Base-by-base conservation (phyloP, 2,113 vertebrate genomes). In the Bambusicola thoracicus region DNA sequence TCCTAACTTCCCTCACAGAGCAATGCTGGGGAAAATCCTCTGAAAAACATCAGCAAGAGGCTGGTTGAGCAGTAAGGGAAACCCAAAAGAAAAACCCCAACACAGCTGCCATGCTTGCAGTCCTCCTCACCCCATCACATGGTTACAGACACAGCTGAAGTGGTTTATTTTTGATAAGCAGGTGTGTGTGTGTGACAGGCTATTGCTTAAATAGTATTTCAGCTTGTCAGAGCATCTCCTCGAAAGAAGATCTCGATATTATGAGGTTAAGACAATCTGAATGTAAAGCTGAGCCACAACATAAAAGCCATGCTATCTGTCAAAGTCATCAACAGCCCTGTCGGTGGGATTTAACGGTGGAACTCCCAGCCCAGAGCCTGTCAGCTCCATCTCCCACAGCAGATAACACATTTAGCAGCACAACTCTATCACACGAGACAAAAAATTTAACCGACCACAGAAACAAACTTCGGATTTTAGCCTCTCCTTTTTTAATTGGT, bases 241-340 rank as follows among this genome's bases (percentile, higher is more conserved):
- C 2, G 1, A 25, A 34, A 92, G 85, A 91, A 86, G 81, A 80
- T 95, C 59, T 66, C 14, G 8, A 58, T 90, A 85, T 77, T 89
- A 89, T 18, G 75, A 95, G 89, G 89, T 92, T 92, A 85, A 85
- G 84, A 91, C 91, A 93, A 95, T 84, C 72, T 81, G 81, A 85
- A 88, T 65, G 62, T 65, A 68, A 94, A 86, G 66, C 73, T 56
- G 36, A 95, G 76, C 65, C 59, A 32, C 79, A 95, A 87, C 85
- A 92, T 75, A 94, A 94, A 97, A 94, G 75, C 73, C 59, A 61
- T 81, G 85, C 61, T 94, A 94, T 93, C 91, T 95, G 94, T 92
- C 94, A 94, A 94, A 94, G 76, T 86, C 95, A 97, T 96, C 95
- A 97, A 44, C 91, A 92, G 56, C 80, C 82, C 81, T 87, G 81